phyloP scores from a whole-genome alignment of 2,113 vertebrate species.

The Apodemus speciosus region DNA sequence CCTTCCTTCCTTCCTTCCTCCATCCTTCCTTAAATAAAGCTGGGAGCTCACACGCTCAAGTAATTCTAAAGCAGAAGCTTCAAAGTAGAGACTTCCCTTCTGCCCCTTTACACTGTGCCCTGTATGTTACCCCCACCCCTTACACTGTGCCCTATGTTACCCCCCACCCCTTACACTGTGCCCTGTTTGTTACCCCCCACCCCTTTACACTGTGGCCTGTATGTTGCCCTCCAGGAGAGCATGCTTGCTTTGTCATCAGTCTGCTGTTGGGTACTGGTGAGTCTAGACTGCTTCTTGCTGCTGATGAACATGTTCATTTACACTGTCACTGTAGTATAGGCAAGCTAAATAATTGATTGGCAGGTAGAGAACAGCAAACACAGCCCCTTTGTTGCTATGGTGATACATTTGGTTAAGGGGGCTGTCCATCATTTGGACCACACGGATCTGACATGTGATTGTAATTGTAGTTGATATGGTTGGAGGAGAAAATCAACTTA shows the following conservation, averaged over 20 bases:
- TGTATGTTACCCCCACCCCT: no score
- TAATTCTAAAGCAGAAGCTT: constrained; percentile 13
- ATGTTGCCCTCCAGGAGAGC: not conserved
- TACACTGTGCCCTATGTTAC: not conserved
- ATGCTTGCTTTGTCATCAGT: constrained; percentile 71
- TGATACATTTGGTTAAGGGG: constrained; percentile 85
- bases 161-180: not conserved
- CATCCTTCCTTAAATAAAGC: not conserved
- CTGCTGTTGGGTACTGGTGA: constrained; percentile 69
- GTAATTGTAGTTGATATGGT: constrained; percentile 71
- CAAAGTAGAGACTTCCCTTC: not conserved
- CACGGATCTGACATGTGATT: constrained; percentile 77
- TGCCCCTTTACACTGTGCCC: not conserved
- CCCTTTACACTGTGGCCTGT: not conserved
- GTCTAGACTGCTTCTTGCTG: constrained; percentile 76
- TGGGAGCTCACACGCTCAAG: not conserved
- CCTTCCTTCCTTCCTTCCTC: no score
- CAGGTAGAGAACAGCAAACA: constrained; percentile 82
- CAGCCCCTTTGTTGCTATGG: constrained; percentile 85
- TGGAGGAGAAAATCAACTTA: constrained; percentile 62
- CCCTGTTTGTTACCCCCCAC: not conserved
- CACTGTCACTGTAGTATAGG: constrained; percentile 79
- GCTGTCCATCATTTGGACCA: constrained; percentile 82
- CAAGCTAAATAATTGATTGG: constrained; percentile 85
- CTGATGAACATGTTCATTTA: constrained; percentile 85